phyloP scores from a whole-genome alignment of 2,797 vertebrate genomes.

The Hyperoplus lanceolatus region DNA sequence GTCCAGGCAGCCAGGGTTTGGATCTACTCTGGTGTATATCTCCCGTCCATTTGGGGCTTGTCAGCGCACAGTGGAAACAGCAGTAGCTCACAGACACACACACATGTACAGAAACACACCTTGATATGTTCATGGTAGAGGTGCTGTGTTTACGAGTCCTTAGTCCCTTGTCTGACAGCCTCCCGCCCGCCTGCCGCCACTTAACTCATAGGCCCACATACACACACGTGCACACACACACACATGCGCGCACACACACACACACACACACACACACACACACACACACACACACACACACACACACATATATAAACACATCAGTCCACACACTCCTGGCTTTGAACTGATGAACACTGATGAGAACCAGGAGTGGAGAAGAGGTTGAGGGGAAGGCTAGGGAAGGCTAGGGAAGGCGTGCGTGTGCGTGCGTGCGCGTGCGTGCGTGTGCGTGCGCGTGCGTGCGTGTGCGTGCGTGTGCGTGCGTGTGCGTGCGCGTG shows the following conservation, averaged over 20 bases:
- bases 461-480: slow-evolving; percentile 25
- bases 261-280: slow-evolving; percentile 53
- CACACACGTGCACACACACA: slow-evolving; percentile 44
- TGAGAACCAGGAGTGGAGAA: slow-evolving; percentile 81
- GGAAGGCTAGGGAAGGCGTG: slow-evolving; percentile 29
- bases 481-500: slow-evolving; percentile 31
- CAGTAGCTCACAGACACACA: slow-evolving; percentile 71
- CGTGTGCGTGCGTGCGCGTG: slow-evolving; percentile 25
- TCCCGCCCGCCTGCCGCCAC: slow-evolving; percentile 85
- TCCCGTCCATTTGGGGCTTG: slow-evolving; percentile 73
- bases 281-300: slow-evolving; percentile 43
- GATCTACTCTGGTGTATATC: slow-evolving; percentile 77
- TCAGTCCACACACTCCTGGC: slow-evolving; percentile 64
- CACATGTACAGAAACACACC: slow-evolving; percentile 68
- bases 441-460: slow-evolving; percentile 4
- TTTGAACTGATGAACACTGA: slow-evolving; percentile 85
- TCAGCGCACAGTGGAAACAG: slow-evolving; percentile 80
- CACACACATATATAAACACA: slow-evolving; percentile 66
- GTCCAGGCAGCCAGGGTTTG: slow-evolving; percentile 66
- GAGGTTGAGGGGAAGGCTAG: slow-evolving; percentile 63
- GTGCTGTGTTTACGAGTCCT: slow-evolving; percentile 83
- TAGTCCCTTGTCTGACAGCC: slow-evolving; percentile 81
- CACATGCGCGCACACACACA: slow-evolving; percentile 44
- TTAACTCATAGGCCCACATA: slow-evolving; percentile 68
- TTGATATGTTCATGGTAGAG: slow-evolving; percentile 79